Evolutionary conservation across 2,113 vertebrate species (phyloP).

Genomic region (Pedionomus torquatus): DNA sequence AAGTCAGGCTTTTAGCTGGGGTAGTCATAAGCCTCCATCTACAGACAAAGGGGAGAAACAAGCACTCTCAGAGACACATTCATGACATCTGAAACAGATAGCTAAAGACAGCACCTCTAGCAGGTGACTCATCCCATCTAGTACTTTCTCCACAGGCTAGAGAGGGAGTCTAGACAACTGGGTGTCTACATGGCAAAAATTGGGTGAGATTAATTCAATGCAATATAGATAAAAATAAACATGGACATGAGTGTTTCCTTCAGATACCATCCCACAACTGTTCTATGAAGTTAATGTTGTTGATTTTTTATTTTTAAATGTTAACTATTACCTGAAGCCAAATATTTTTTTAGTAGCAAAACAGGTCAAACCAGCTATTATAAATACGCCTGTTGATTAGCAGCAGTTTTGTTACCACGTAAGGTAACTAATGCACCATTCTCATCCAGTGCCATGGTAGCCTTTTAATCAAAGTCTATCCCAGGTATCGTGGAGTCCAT

Average conservation of each 20-base stretch:
- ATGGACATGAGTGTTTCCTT: neutral
- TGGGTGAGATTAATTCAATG: neutral
- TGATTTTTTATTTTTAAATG: neutral
- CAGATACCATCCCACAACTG: neutral
- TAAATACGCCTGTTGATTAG: neutral
- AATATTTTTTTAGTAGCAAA: neutral
- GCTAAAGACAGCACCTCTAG: neutral
- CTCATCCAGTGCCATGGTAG: neutral
- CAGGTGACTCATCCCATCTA: neutral
- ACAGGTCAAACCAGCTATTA: neutral
- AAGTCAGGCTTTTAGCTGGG: neutral
- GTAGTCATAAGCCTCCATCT: neutral
- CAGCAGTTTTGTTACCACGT: neutral
- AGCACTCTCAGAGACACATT: neutral
- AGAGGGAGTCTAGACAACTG: neutral
- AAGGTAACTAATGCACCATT: neutral
- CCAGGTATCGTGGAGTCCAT: neutral
- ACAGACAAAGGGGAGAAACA: neutral
- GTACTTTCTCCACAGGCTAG: neutral
- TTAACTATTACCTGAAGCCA: neutral
- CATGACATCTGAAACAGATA: neutral
- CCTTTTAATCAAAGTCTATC: neutral
- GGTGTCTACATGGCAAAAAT: neutral
- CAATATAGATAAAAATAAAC: neutral
- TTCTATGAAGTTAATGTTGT: neutral